phyloP scores from a whole-genome alignment of 2,113 vertebrate genomes.

The Pluvialis apricaria region DNA sequence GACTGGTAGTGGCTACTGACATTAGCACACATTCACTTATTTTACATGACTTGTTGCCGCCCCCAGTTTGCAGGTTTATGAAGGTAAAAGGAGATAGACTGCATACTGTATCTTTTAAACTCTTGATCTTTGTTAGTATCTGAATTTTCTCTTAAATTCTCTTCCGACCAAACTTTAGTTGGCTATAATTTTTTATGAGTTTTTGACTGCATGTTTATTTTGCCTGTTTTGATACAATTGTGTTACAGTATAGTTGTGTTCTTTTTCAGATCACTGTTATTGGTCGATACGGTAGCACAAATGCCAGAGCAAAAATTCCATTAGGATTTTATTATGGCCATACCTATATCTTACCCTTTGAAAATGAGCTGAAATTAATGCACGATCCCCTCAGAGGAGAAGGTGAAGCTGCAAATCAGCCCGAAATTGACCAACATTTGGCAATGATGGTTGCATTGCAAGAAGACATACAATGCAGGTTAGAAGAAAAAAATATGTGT shows the following conservation, averaged over 20 bases:
- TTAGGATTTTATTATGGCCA: conserved; percentile 98
- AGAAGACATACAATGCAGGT: conserved; percentile 99
- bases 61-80: conserved; percentile 98
- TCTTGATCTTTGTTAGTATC: not conserved
- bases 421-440: conserved; percentile 95
- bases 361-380: conserved; percentile 95
- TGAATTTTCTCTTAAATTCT: not conserved
- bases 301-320: conserved; percentile 96
- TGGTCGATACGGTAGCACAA: conserved; percentile 97
- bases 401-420: conserved; percentile 87
- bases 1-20: conserved; percentile 95
- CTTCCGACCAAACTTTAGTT: not conserved
- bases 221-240: not conserved
- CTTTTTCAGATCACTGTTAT: conserved; percentile 93
- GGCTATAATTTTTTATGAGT: not conserved
- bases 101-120: not conserved
- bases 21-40: conserved; percentile 98
- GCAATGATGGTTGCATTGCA: conserved; percentile 97
- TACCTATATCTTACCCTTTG: conserved; percentile 96
- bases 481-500: not conserved
- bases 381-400: conserved; percentile 93
- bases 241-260: not conserved
- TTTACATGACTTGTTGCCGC: conserved; percentile 93
- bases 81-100: conserved; percentile 79
- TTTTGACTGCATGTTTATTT: not conserved